Conservation (phyloP, 1,140 invertebrate species). For the Panulirus ornatus region DNA sequence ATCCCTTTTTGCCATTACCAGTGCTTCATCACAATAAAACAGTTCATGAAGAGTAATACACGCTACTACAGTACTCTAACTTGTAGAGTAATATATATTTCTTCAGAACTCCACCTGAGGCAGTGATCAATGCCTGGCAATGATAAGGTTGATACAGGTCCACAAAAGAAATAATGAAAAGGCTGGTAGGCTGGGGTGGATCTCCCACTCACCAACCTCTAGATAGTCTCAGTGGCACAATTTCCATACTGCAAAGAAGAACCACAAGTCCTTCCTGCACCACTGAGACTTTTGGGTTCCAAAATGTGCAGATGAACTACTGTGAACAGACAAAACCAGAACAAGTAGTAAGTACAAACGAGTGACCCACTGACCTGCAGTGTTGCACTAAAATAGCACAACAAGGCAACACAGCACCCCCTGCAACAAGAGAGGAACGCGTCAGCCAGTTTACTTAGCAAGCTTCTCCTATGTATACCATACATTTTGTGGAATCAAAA, state of each 20-base stretch:
- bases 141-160: background rate
- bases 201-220: constrained; percentile 43
- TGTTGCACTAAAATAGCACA: constrained; percentile 73
- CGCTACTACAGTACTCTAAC: background rate
- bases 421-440: constrained; percentile 72
- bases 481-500: constrained; percentile 64
- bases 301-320: constrained; percentile 70
- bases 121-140: background rate
- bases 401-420: constrained; percentile 73
- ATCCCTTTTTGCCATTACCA: background rate
- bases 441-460: constrained; percentile 71
- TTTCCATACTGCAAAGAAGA: constrained; percentile 26
- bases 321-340: constrained; percentile 73
- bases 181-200: constrained; percentile 15
- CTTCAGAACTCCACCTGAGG: background rate
- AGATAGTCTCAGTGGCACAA: constrained; percentile 40
- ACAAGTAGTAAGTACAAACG: constrained; percentile 73
- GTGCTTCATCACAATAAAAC: background rate
- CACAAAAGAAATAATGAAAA: background rate
- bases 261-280: constrained; percentile 32
- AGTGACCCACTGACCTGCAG: constrained; percentile 73
- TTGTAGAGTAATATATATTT: background rate
- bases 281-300: constrained; percentile 62
- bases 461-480: constrained; percentile 70
- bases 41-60: background rate